Percentiles rank a stretch among this genome's conserved stretches.
Evolutionary conservation across 2,888 invertebrate species (phyloP).

Genomic region (Diaprepes abbreviatus): DNA sequence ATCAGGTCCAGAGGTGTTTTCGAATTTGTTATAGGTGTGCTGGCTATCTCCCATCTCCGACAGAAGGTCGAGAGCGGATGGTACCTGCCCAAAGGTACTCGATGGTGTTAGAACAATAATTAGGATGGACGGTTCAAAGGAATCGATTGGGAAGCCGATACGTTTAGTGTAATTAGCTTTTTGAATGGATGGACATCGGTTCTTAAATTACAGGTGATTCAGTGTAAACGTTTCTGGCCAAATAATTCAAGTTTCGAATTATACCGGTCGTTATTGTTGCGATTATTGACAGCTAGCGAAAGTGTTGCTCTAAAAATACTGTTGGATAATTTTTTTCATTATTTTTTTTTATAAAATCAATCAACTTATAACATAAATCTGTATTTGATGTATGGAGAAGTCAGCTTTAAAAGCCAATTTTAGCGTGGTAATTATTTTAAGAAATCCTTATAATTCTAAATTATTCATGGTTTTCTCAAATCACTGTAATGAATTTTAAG

Average conservation of each 20-base stretch:
- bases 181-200: slow-evolving; percentile 34
- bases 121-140: slow-evolving; percentile 50
- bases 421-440: too few relatives aligned
- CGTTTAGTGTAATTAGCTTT: slow-evolving; percentile 47
- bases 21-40: slow-evolving; percentile 49
- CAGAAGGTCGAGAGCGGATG: slow-evolving; percentile 30
- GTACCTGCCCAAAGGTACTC: slow-evolving; percentile 44
- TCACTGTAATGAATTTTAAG: too few relatives aligned
- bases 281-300: background rate
- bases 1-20: slow-evolving; percentile 51
- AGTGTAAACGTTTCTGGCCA: slow-evolving; percentile 10
- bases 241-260: background rate
- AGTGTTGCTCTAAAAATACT: too few relatives aligned
- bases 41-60: slow-evolving; percentile 29
- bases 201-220: slow-evolving; percentile 15
- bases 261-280: background rate
- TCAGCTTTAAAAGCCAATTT: too few relatives aligned
- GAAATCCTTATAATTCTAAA: too few relatives aligned
- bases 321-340: too few relatives aligned
- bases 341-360: too few relatives aligned
- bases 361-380: too few relatives aligned
- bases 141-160: slow-evolving; percentile 37
- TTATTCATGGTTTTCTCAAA: too few relatives aligned
- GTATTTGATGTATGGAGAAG: too few relatives aligned
- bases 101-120: slow-evolving; percentile 47